Conservation (phyloP, 2,888 invertebrate species). For the Leptinotarsa juncta region DNA sequence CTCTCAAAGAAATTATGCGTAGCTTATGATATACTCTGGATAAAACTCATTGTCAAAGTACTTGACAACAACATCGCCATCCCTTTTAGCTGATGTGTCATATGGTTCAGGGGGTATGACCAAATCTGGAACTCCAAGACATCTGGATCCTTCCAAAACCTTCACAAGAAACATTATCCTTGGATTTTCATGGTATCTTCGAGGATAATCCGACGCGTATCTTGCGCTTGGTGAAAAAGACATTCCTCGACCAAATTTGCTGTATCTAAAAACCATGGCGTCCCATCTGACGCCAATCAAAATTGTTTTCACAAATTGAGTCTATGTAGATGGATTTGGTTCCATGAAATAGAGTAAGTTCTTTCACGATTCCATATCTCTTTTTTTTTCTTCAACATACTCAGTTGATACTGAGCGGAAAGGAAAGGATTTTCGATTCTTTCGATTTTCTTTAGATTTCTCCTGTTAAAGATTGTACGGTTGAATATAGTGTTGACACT, state of each 20-base stretch:
- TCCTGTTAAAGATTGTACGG: too few species aligned
- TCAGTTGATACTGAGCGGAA: constrained; percentile 4
- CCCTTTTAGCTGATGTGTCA: not conserved
- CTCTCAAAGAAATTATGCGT: not conserved
- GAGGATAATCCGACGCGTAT: constrained; percentile 20
- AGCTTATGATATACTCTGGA: constrained; percentile 19
- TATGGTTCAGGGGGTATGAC: constrained; percentile 14
- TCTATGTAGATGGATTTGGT: not conserved
- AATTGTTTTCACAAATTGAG: constrained; percentile 11
- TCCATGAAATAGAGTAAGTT: not conserved
- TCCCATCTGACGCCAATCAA: constrained; percentile 10
- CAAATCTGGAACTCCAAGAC: not conserved
- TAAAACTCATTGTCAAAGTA: constrained; percentile 24
- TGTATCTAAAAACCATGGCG: constrained; percentile 11
- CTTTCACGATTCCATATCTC: not conserved
- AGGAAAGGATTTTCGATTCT: constrained; percentile 9
- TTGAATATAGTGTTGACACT: too few species aligned
- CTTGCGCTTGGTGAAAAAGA: constrained; percentile 20
- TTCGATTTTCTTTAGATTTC: not conserved
- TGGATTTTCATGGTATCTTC: not conserved
- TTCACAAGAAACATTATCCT: constrained; percentile 16
- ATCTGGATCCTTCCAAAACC: constrained; percentile 16
- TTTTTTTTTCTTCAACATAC: not conserved
- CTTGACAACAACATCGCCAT: not conserved
- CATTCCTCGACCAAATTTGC: constrained; percentile 10